Conservation (phyloP, 2,888 invertebrate species). For the Ochropleura leucogaster region DNA sequence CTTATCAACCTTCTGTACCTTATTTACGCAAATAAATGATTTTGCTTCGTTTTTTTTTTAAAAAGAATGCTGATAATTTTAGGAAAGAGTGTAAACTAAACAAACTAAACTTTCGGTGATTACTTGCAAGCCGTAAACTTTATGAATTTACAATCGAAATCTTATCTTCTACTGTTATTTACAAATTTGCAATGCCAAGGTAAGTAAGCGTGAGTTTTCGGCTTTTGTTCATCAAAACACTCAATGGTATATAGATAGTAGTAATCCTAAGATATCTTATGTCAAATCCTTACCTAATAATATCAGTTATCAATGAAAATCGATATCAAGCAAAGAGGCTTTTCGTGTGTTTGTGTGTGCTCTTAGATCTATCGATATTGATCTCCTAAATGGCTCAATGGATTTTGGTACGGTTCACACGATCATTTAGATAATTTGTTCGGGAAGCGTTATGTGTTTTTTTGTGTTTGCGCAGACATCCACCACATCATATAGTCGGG, state of each 20-base stretch:
- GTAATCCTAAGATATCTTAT: constrained; percentile 28
- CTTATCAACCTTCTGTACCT: too few relatives aligned
- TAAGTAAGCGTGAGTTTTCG: constrained; percentile 11
- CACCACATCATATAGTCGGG: too few relatives aligned
- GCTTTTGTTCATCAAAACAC: constrained; percentile 22
- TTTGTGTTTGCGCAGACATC: too few relatives aligned
- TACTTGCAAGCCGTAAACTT: background rate
- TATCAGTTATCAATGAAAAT: constrained; percentile 23
- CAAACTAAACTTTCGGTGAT: background rate
- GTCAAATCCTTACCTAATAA: constrained; percentile 21
- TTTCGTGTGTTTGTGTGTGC: constrained; percentile 7
- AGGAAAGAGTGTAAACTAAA: background rate
- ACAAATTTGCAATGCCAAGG: constrained; percentile 22
- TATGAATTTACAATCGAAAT: constrained; percentile 22
- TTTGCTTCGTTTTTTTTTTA: too few relatives aligned
- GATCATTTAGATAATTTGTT: background rate
- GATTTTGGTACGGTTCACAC: background rate
- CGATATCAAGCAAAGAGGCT: background rate
- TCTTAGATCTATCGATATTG: background rate
- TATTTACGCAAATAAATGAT: too few relatives aligned
- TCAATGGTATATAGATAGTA: constrained; percentile 17
- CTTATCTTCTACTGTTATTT: constrained; percentile 22
- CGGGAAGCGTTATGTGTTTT: background rate
- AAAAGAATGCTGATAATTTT: background rate
- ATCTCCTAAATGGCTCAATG: background rate